phyloP scores from a whole-genome alignment of 2,797 vertebrate genomes.

The Gadopsis bispinosus region DNA sequence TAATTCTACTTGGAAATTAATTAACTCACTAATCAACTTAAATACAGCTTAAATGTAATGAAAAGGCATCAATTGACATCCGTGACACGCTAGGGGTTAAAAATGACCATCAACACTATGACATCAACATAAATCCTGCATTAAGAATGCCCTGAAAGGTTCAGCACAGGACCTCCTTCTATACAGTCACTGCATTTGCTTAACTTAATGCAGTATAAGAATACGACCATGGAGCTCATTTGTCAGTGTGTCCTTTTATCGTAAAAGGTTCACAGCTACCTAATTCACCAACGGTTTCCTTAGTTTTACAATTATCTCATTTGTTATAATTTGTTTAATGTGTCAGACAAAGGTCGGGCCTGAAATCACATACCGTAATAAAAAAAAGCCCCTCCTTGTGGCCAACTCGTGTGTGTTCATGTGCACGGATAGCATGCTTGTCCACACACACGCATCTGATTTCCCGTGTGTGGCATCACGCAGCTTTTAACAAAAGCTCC shows the following conservation, averaged over 20 bases:
- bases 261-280: slow-evolving; percentile 34
- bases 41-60: slow-evolving; percentile 37
- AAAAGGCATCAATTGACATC: background rate
- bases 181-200: background rate
- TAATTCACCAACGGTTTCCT: slow-evolving; percentile 11
- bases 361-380: background rate
- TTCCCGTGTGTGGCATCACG: slow-evolving; percentile 3
- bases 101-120: background rate
- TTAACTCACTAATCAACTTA: slow-evolving; percentile 55
- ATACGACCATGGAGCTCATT: slow-evolving; percentile 26
- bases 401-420: background rate
- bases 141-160: slow-evolving; percentile 10
- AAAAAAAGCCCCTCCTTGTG: background rate
- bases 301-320: slow-evolving; percentile 35
- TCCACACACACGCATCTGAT: slow-evolving; percentile 8
- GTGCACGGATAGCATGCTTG: background rate
- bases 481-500: slow-evolving; percentile 60
- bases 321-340: slow-evolving; percentile 28
- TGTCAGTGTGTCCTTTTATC: slow-evolving; percentile 38
- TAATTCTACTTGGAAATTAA: slow-evolving; percentile 45
- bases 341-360: background rate
- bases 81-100: slow-evolving; percentile 12
- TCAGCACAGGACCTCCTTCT: background rate
- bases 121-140: slow-evolving; percentile 2
- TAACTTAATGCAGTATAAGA: slow-evolving; percentile 18